phyloP scores from a whole-genome alignment of 2,113 vertebrate genomes.

The Athene cunicularia region DNA sequence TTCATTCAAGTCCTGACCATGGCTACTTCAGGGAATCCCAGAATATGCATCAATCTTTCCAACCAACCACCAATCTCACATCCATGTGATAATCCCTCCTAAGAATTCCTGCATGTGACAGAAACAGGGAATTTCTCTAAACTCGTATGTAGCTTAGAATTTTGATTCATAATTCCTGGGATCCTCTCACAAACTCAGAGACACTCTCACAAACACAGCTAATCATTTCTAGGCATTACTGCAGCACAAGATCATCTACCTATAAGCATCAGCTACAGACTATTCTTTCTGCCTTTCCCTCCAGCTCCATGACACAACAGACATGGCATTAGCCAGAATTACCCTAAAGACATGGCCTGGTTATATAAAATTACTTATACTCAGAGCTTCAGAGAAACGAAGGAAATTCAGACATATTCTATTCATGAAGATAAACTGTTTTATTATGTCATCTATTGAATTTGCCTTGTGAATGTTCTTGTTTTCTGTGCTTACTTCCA shows the following conservation, averaged over 20 bases:
- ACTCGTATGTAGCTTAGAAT: background rate
- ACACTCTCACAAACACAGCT: background rate
- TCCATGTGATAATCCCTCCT: background rate
- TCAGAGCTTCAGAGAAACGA: background rate
- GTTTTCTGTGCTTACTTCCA: background rate
- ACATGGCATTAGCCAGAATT: background rate
- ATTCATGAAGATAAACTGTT: background rate
- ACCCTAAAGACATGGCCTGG: background rate
- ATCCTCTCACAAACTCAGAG: too few species aligned
- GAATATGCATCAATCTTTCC: background rate
- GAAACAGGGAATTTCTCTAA: background rate
- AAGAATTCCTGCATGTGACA: background rate
- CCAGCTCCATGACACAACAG: background rate
- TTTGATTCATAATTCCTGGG: background rate
- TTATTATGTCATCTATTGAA: background rate
- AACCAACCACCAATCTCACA: background rate
- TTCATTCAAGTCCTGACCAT: background rate
- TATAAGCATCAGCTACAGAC: background rate
- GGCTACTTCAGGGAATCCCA: background rate
- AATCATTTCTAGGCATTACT: background rate
- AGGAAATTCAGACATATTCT: background rate
- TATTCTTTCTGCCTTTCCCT: background rate
- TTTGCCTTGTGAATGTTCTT: background rate
- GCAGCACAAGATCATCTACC: background rate
- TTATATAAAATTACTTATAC: background rate